Base-by-base conservation (phyloP, 2,797 vertebrate genomes). In the Telmatherina bonti region DNA sequence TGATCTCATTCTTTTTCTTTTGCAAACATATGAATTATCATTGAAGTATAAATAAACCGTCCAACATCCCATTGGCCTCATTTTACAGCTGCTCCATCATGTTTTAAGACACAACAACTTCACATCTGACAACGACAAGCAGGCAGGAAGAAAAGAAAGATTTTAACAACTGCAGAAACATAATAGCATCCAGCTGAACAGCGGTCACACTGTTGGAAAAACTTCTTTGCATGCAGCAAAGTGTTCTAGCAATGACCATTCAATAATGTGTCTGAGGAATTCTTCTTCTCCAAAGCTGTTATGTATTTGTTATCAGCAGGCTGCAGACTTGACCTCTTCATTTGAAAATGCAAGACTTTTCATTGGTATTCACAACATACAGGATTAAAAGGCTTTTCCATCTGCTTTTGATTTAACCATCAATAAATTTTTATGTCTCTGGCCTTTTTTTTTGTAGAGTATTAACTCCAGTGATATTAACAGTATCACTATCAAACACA, bases 301-400 rank as follows among this genome's bases (percentile, higher is more conserved):
- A 63, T 61, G 49, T 70, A 7, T 72, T 72, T 53, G 77, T 71
- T 76, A 81, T 51, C 67, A 9, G 49, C 30, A 58, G 53, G 22
- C 45, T 30, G 20, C n/a, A 49, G 29, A 68, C 52, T 47, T 45
- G 59, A 62, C 2, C 4, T 12, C 30, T 55, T 49, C 1, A 1
- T 20, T 26, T 56, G 63, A 72, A 77, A 78, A 76, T 68, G 4
- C 31, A 51, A 58, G 27, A 27, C 38, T 65, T 63, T 71, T 51
- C 54, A 85, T 82, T 73, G 69, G 70, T 58, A 84, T 76, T 75
- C 71, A 76, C 15, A 58, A 36, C 22, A 57, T 33, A 33, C 22
- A 68, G 43, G 36, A 45, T 67, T 60, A 52, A 70, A 67, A 27
- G 64, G 63, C 63, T 69, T 67, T 74, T 65, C 3, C n/a, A 54